These are phyloP conservation scores for Rhinichthys klamathensis DNA, from an alignment of 2,113 vertebrate genomes.

Conservation along the genomic window DNA sequence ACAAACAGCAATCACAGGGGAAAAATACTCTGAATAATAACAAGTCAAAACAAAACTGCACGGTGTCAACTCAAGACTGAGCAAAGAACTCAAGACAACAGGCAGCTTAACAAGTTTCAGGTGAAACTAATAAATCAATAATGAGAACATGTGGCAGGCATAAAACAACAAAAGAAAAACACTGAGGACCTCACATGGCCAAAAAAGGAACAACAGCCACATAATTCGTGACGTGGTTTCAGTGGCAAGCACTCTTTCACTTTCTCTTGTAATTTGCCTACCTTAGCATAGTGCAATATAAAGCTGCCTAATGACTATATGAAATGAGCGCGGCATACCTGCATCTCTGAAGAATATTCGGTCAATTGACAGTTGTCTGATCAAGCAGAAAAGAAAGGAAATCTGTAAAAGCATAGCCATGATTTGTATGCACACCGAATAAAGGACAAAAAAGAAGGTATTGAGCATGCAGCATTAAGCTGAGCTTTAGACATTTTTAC, in stretches of 20 bases:
- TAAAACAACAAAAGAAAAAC: too few relatives aligned
- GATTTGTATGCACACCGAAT: background rate
- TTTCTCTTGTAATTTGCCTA: slow-evolving; percentile 40
- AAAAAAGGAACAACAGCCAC: too few relatives aligned
- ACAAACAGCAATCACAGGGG: too few relatives aligned
- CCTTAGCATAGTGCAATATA: slow-evolving; percentile 41
- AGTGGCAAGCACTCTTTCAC: slow-evolving; percentile 7
- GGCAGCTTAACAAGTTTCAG: too few relatives aligned
- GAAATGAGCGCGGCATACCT: slow-evolving; percentile 50
- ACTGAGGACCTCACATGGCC: too few relatives aligned
- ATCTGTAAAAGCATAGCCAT: slow-evolving; percentile 26
- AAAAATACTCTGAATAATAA: too few relatives aligned
- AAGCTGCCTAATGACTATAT: slow-evolving; percentile 54
- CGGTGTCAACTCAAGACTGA: too few relatives aligned
- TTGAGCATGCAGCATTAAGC: background rate
- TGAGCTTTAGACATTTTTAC: background rate
- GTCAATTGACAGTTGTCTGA: slow-evolving; percentile 9
- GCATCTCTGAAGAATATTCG: background rate
- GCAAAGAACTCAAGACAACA: too few relatives aligned
- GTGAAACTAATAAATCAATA: too few relatives aligned
- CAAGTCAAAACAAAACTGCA: too few relatives aligned
- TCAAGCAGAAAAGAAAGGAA: slow-evolving; percentile 7
- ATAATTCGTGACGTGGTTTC: too few relatives aligned
- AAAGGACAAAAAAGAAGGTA: background rate
- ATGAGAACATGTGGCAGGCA: too few relatives aligned